These are phyloP conservation scores for Dicyrtomina minuta DNA, from an alignment of 2,888 invertebrate genomes.

Conservation along the genomic window DNA sequence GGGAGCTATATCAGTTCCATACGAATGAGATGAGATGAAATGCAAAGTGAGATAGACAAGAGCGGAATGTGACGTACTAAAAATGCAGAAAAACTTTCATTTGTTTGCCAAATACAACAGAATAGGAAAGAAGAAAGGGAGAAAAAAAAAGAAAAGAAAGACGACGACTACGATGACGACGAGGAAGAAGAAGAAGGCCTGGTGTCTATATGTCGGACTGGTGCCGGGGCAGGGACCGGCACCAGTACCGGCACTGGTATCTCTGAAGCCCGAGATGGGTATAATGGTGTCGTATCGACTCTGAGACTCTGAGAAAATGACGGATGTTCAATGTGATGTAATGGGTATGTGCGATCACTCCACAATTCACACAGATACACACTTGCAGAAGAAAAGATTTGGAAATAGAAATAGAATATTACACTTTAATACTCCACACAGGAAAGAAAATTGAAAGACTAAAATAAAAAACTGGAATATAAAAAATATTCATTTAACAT, in stretches of 20 bases:
- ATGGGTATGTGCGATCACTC: constrained; percentile 20
- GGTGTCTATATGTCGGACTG: not conserved
- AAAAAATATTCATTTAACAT: too few species aligned
- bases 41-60: constrained; percentile 28
- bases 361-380: constrained; percentile 7
- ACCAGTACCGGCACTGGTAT: not conserved
- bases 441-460: not conserved
- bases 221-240: too few species aligned
- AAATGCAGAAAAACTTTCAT: constrained; percentile 37
- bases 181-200: constrained; percentile 17
- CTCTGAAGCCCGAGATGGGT: constrained; percentile 2
- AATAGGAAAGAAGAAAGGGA: not conserved
- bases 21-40: constrained; percentile 21
- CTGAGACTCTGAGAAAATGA: constrained; percentile 16
- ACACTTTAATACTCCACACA: constrained; percentile 8
- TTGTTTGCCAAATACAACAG: constrained; percentile 50
- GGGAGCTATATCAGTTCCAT: constrained; percentile 22
- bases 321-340: constrained; percentile 30
- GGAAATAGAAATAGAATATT: constrained; percentile 12
- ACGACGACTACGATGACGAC: too few species aligned
- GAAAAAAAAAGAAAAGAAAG: not conserved
- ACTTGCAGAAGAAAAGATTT: not conserved
- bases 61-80: constrained; percentile 24
- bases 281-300: constrained; percentile 2
- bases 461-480: not conserved